phyloP scores from a whole-genome alignment of 2,113 vertebrate genomes.

The Dryoscopus gambensis region DNA sequence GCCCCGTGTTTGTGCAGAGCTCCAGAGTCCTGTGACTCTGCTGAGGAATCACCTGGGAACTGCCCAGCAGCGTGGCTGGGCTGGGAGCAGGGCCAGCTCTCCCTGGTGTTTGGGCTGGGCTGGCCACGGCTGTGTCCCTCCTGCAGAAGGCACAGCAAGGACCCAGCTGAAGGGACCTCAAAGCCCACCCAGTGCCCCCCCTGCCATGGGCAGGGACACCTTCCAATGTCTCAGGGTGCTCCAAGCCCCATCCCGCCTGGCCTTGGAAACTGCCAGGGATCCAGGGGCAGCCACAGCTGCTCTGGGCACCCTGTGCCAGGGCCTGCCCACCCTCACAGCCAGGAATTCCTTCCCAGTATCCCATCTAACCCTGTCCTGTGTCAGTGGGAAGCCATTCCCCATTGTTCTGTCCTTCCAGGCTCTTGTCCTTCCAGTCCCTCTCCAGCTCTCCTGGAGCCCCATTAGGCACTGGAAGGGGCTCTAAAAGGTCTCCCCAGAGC shows the following conservation, averaged over 20 bases:
- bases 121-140: not conserved
- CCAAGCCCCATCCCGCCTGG: not conserved
- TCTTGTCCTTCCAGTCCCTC: not conserved
- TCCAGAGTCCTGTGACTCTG: not conserved
- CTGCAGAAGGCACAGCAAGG: not conserved
- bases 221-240: not conserved
- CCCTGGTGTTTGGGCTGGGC: not conserved
- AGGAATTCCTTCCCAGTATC: not conserved
- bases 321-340: rapidly evolving
- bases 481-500: not conserved
- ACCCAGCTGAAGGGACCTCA: not conserved
- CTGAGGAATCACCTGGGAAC: not conserved
- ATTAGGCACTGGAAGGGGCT: not conserved
- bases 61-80: not conserved
- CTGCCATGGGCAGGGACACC: not conserved
- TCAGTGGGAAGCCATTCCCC: not conserved
- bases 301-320: not conserved
- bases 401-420: not conserved
- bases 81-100: not conserved
- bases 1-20: not conserved
- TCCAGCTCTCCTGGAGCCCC: not conserved
- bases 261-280: not conserved
- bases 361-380: not conserved
- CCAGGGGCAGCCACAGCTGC: not conserved
- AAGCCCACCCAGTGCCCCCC: not conserved